Base-by-base conservation (phyloP, 2,113 vertebrate genomes). In the Scomber colias region DNA sequence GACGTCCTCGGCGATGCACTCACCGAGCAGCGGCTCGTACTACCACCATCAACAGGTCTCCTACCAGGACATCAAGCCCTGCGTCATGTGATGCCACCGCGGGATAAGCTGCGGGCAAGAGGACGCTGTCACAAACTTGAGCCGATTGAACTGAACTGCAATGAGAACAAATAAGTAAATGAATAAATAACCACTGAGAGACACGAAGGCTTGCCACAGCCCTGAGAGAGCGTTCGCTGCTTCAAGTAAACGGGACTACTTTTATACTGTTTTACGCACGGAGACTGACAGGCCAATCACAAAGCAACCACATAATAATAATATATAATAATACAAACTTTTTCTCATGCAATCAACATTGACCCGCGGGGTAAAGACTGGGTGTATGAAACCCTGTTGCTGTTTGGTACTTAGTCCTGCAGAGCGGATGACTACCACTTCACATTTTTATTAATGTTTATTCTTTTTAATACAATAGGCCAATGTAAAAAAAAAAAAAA, bases 1-100 rank as follows among this genome's bases (percentile, higher is more conserved):
- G 97, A 96, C 97, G 53, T 97, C 98, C 21, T 98, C 98, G 3
- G 96, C 97, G 45, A 98, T 99, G 98, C 97, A 99, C 91, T 96
- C 97, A 0, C 95, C 96, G 3, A 91, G 97, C 69, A 95, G 96
- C 84, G 91, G 97, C 85, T 97, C 97, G 21, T 99, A 98, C 93
- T 99, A 99, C 90, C 97, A 99, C 92, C 97, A 99, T 91, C 98
- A 99, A 71, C 97, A 99, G 94, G 97, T 99, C 92, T 96, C 97
- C 90, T 99, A 99, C 95, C 97, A 99, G 93, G 98, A 99, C 95
- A 99, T 99, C 96, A 99, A 99, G 90, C 98, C 98, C 1, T 99
- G 97, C 75, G 98, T 99, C 68, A 98, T 99, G 98, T 99, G 97
- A 99, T 90, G 87, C 56, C 56, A 76, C 72, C 62, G 1, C 30